Conservation (phyloP, 1,140 invertebrate species). For the Pollicipes pollicipes region DNA sequence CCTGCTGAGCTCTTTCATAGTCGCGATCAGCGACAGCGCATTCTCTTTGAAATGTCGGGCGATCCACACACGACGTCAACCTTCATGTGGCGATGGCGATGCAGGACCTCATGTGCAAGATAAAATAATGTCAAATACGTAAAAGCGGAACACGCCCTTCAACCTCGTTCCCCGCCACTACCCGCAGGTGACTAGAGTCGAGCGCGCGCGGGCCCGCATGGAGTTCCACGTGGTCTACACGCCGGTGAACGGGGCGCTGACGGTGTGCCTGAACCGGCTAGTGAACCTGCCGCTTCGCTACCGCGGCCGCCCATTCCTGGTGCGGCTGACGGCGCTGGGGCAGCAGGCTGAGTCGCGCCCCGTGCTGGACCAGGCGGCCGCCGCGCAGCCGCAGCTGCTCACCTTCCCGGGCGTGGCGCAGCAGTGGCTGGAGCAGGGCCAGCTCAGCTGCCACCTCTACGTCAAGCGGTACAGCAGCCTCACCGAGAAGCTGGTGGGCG, state of each 20-base stretch:
- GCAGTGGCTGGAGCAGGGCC: background rate
- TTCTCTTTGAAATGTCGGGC: too few relatives aligned
- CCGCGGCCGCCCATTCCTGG: background rate
- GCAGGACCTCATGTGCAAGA: too few relatives aligned
- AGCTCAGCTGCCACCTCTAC: background rate
- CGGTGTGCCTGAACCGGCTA: background rate
- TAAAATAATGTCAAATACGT: too few relatives aligned
- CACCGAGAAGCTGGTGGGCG: background rate
- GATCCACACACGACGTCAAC: too few relatives aligned
- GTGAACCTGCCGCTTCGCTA: background rate
- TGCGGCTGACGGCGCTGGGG: background rate
- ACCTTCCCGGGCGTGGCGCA: background rate
- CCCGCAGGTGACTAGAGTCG: background rate
- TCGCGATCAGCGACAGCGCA: too few relatives aligned
- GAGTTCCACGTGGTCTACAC: conserved; percentile 8
- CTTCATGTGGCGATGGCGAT: too few relatives aligned
- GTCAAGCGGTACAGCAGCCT: background rate
- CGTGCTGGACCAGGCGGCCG: background rate
- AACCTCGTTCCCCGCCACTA: too few relatives aligned
- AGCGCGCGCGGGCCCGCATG: background rate
- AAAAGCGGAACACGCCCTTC: too few relatives aligned
- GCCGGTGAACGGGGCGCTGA: background rate
- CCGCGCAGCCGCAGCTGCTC: background rate
- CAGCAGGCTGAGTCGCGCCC: background rate
- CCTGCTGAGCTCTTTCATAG: too few relatives aligned